Evolutionary conservation across 2,113 vertebrate genomes (phyloP).

Genomic region (sheep (Ovis aries)): ARS-UI_Ramb_v3.0 NC_056069.1:64672001-64672500

Average conservation of each 20-base stretch:
- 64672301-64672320: neutral
- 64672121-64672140: neutral
- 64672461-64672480: neutral
- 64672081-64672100: neutral
- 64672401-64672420: neutral
- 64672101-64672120: neutral
- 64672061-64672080: neutral
- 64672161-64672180: neutral
- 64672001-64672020: neutral
- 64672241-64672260: neutral
- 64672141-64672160: neutral
- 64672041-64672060: neutral
- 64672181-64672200: neutral
- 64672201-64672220: neutral
- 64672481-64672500: neutral
- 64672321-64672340: neutral
- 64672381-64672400: neutral
- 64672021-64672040: neutral
- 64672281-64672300: neutral
- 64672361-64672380: neutral
- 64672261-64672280: neutral
- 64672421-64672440: neutral
- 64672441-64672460: neutral
- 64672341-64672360: neutral
- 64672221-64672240: neutral